Conservation (phyloP, 1,140 invertebrate genomes). For the Drosophila nebulosa region DNA sequence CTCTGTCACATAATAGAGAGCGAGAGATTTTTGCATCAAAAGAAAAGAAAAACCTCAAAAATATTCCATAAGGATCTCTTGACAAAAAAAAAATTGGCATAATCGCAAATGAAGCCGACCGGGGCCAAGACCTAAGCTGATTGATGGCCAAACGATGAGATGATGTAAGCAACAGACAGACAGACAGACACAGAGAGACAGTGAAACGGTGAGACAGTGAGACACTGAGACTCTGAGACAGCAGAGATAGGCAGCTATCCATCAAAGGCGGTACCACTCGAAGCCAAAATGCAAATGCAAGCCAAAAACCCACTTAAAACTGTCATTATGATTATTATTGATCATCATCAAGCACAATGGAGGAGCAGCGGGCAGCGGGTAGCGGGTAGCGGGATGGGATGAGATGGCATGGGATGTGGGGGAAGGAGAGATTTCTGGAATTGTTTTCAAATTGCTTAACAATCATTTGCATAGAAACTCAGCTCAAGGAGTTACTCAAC, state of each 20-base stretch:
- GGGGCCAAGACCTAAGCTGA: slow-evolving; percentile 59
- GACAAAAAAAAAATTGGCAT: slow-evolving; percentile 74
- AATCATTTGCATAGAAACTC: slow-evolving; percentile 51
- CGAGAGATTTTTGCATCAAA: slow-evolving; percentile 45
- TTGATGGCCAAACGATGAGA: slow-evolving; percentile 51
- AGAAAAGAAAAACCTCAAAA: slow-evolving; percentile 51
- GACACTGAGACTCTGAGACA: background rate
- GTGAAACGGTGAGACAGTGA: background rate
- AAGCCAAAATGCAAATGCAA: slow-evolving; percentile 55
- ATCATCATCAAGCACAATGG: slow-evolving; percentile 48
- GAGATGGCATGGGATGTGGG: background rate
- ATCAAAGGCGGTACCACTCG: slow-evolving; percentile 53
- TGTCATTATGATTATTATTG: slow-evolving; percentile 79
- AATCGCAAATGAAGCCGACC: slow-evolving; percentile 69
- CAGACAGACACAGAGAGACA: background rate
- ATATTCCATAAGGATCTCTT: slow-evolving; percentile 23
- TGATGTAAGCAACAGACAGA: slow-evolving; percentile 52
- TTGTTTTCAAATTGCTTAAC: slow-evolving; percentile 39
- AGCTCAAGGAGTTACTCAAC: slow-evolving; percentile 16
- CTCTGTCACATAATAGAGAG: slow-evolving; percentile 23
- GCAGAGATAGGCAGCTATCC: slow-evolving; percentile 54
- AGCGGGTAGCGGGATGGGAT: too few relatives aligned
- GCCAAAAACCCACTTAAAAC: slow-evolving; percentile 64
- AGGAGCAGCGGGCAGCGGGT: too few relatives aligned
- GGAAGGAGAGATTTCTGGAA: slow-evolving; percentile 14